phyloP scores from a whole-genome alignment of 2,888 invertebrate species.

The Dynastes hyllus region DNA sequence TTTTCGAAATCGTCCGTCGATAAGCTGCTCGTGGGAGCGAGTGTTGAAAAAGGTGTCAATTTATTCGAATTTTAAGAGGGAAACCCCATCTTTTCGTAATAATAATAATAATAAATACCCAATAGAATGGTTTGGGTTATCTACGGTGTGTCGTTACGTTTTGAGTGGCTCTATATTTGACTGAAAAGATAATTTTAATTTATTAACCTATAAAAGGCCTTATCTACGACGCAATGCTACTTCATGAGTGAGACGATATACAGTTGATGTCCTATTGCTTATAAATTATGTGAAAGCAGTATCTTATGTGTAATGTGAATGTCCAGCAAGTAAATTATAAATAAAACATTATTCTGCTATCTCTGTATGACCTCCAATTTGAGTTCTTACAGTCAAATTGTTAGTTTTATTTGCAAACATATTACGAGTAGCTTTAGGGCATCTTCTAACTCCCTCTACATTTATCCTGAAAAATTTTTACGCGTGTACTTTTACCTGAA shows the following conservation, averaged over 20 bases:
- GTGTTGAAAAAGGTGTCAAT: not conserved
- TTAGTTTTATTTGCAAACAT: no score
- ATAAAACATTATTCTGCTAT: no score
- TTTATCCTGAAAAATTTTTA: no score
- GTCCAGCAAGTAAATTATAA: no score
- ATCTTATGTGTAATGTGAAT: no score
- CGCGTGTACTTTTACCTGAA: no score
- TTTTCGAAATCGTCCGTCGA: not conserved
- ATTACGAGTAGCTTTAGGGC: no score
- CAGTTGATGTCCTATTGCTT: not conserved
- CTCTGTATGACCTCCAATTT: no score
- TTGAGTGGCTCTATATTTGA: not conserved
- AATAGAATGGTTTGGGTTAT: constrained; percentile 15
- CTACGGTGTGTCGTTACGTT: not conserved
- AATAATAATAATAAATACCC: constrained; percentile 22
- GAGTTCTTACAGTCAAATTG: no score
- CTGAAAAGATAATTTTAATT: constrained; percentile 29
- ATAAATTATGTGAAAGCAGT: not conserved
- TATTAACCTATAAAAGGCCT: not conserved
- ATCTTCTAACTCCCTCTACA: no score
- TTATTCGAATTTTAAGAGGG: constrained; percentile 13
- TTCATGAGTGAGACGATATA: not conserved
- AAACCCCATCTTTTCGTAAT: not conserved
- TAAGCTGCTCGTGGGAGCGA: constrained; percentile 23
- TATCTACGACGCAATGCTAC: constrained; percentile 1